These are phyloP conservation scores for Bagarius yarrelli DNA, from an alignment of 2,113 vertebrate species.

Conservation along the genomic window DNA sequence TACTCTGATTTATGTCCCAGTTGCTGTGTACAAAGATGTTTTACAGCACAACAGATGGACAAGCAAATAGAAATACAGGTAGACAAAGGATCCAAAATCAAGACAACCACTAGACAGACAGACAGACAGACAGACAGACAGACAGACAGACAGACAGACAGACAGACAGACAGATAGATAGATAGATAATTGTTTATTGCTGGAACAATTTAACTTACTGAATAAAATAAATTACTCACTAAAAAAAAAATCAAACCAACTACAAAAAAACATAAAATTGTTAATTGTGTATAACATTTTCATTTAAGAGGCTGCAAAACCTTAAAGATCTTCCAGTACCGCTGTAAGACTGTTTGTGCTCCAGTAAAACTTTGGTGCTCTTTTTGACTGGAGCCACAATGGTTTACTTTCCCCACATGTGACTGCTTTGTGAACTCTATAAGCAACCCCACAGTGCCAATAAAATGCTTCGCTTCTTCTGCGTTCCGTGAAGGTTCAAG, in stretches of 20 bases:
- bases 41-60: background rate
- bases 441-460: constrained; percentile 70
- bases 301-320: background rate
- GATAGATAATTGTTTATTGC: too few species aligned
- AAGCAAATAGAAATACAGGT: too few species aligned
- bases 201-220: too few species aligned
- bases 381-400: constrained; percentile 48
- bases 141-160: background rate
- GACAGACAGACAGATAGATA: too few species aligned
- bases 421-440: constrained; percentile 73
- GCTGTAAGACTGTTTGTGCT: background rate
- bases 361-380: background rate
- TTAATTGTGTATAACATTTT: background rate
- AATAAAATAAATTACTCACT: background rate
- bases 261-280: background rate
- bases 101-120: background rate
- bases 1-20: constrained; percentile 18
- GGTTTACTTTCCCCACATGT: constrained; percentile 63
- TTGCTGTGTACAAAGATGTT: constrained; percentile 22
- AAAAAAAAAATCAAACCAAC: background rate
- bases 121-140: background rate
- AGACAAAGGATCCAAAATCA: background rate
- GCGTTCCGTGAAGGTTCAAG: constrained; percentile 66
- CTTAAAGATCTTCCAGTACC: too few species aligned
- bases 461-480: constrained; percentile 75